Conservation (phyloP, 2,113 vertebrate species). For the Helogale parvula region DNA sequence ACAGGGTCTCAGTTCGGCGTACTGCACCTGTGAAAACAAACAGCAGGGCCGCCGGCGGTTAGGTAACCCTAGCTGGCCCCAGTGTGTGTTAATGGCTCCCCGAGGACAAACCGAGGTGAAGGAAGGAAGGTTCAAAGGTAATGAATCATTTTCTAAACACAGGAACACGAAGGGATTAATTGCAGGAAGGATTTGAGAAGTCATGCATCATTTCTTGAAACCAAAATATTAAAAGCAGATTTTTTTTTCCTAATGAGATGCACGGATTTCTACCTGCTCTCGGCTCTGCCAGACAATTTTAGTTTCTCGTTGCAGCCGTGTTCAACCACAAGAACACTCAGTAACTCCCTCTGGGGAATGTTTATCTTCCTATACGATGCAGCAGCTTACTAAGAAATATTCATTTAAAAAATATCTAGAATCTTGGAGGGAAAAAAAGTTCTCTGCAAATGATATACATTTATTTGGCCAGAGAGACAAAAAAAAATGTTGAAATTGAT, state of each 20-base stretch:
- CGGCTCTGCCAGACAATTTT: conserved; percentile 39
- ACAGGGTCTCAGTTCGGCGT: conserved; percentile 89
- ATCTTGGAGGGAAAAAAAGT: neutral
- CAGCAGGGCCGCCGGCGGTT: conserved; percentile 89
- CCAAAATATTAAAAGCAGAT: conserved; percentile 95
- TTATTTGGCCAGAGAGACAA: conserved; percentile 46
- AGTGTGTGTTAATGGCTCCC: conserved; percentile 95
- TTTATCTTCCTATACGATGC: conserved; percentile 61
- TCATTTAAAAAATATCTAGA: conserved; percentile 59
- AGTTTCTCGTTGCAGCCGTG: conserved; percentile 54
- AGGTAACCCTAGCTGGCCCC: conserved; percentile 94
- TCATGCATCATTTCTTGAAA: conserved; percentile 94
- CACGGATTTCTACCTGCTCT: conserved; percentile 81
- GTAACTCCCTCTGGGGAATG: conserved; percentile 64
- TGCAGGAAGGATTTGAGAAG: conserved; percentile 98
- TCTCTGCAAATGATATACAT: conserved; percentile 24
- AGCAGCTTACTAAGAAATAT: conserved; percentile 1
- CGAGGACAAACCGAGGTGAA: conserved; percentile 88
- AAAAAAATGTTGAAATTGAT: conserved; percentile 24
- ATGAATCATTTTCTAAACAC: conserved; percentile 99
- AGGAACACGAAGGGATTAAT: conserved; percentile 97
- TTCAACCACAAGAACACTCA: conserved; percentile 59
- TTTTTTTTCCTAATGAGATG: conserved; percentile 86
- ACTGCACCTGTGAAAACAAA: conserved; percentile 99
- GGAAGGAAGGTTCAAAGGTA: conserved; percentile 93